Conservation (phyloP, 2,113 vertebrate species). For the Pseudonaja textilis region DNA sequence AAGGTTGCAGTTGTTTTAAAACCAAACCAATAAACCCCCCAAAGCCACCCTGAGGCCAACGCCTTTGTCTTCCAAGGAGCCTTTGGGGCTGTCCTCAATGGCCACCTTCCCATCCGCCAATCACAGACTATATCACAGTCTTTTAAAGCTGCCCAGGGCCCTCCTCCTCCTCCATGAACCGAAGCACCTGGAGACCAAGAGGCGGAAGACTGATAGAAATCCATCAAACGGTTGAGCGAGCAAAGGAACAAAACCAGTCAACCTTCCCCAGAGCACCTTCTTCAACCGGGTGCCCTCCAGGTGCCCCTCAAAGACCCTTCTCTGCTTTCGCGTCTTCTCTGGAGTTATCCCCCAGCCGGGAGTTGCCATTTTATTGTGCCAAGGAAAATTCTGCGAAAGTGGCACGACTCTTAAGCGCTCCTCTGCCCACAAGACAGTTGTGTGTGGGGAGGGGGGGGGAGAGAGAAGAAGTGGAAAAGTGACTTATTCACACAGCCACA, state of each 20-base stretch:
- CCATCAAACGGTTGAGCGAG: background rate
- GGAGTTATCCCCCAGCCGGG: background rate
- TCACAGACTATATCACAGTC: background rate
- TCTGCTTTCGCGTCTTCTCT: background rate
- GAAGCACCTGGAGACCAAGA: background rate
- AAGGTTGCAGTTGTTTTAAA: background rate
- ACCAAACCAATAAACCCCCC: background rate
- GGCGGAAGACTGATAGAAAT: background rate
- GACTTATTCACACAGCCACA: background rate
- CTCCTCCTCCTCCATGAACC: background rate
- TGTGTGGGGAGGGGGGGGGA: fast-evolving
- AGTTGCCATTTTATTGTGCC: background rate
- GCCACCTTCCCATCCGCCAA: background rate
- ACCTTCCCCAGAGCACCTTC: background rate
- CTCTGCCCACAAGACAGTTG: background rate
- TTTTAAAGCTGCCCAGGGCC: background rate
- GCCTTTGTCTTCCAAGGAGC: background rate
- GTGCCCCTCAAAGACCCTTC: background rate
- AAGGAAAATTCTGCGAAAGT: background rate
- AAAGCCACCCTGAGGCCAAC: background rate
- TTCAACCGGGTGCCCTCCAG: background rate
- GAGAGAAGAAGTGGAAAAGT: background rate
- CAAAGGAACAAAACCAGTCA: background rate
- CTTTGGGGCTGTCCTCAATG: background rate
- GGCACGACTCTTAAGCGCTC: background rate